Conservation (phyloP, 2,113 vertebrate species). For the Orthonyx spaldingii region DNA sequence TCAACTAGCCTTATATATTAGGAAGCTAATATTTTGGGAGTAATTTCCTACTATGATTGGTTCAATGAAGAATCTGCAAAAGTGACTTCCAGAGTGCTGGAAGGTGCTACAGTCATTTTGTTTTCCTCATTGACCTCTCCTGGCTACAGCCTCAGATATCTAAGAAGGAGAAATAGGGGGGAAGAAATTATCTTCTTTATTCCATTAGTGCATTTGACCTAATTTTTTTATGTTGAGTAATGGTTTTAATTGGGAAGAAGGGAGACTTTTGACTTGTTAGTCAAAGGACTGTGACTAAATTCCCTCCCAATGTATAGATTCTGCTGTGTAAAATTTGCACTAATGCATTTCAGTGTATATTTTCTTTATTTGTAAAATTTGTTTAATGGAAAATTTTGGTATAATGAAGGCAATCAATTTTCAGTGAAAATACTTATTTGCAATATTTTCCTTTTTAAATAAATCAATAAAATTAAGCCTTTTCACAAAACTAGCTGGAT, state of each 20-base stretch:
- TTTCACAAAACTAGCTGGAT: not conserved
- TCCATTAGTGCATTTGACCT: not conserved
- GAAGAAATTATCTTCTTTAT: not conserved
- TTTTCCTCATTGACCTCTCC: not conserved
- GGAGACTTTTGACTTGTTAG: not conserved
- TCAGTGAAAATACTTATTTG: not conserved
- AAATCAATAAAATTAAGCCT: not conserved
- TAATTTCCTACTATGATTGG: not conserved
- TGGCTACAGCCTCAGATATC: not conserved
- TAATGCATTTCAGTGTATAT: not conserved
- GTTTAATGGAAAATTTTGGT: not conserved
- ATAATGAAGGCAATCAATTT: not conserved
- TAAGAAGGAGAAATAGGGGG: not conserved
- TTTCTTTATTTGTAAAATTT: not conserved
- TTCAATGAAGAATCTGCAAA: not conserved
- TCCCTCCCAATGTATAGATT: not conserved
- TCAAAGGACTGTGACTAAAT: not conserved
- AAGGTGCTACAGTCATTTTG: not conserved
- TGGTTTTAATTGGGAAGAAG: not conserved
- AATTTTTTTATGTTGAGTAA: not conserved
- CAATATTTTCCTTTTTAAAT: not conserved
- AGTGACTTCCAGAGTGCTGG: not conserved
- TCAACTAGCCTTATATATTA: not conserved
- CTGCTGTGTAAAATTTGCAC: not conserved
- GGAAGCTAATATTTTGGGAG: not conserved